A percentile compares a stretch with the other conserved stretches of the same genome.
phyloP scores from a whole-genome alignment of 1,140 invertebrate species.

The Maconellicoccus hirsutus region DNA sequence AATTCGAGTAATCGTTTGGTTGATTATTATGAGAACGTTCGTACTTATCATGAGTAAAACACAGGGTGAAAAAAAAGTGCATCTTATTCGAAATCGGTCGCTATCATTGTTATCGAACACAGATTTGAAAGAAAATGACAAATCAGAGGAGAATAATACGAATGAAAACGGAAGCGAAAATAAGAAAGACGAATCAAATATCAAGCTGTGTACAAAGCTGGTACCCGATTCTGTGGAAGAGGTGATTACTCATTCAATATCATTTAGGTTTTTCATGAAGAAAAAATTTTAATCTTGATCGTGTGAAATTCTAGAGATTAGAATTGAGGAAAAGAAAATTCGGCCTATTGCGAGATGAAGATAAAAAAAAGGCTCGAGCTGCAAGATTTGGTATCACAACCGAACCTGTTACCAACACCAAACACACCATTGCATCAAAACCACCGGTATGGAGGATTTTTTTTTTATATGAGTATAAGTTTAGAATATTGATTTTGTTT shows the following conservation, averaged over 20 bases:
- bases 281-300: no score
- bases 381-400: constrained; percentile 1
- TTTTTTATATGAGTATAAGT: no score
- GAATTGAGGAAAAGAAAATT: constrained; percentile 12
- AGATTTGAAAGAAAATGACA: constrained; percentile 5
- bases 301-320: background rate
- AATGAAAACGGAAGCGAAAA: background rate
- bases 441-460: background rate
- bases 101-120: background rate
- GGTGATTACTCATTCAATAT: background rate
- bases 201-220: background rate
- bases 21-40: no score
- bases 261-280: no score
- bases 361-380: background rate
- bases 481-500: no score
- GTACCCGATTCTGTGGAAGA: background rate
- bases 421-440: background rate
- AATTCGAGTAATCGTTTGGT: no score
- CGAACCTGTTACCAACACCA: background rate
- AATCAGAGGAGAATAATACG: background rate
- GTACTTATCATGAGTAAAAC: no score
- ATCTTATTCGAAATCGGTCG: constrained; percentile 8
- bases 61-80: constrained; percentile 10
- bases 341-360: background rate
- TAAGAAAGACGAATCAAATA: background rate